Evolutionary conservation across 2,113 vertebrate species (phyloP).

Genomic region (Lampris incognitus): DNA sequence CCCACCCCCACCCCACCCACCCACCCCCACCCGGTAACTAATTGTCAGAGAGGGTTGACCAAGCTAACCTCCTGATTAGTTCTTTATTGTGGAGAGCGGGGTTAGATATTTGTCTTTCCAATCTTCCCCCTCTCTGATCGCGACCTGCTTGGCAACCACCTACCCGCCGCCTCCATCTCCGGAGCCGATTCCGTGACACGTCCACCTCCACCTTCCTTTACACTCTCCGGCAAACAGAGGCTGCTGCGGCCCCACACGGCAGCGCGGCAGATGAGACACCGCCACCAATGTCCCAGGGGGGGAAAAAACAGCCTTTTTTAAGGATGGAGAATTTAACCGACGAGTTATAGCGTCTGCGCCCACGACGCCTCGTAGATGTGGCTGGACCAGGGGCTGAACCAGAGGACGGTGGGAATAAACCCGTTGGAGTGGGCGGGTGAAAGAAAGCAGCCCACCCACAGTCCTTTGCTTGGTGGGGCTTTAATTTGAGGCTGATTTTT

Average conservation of each 20-base stretch:
- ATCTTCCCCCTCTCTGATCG: conserved; percentile 84
- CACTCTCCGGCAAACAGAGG: conserved; percentile 5
- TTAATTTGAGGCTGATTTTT: conserved; percentile 72
- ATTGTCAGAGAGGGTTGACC: conserved; percentile 82
- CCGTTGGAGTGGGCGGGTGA: conserved; percentile 67
- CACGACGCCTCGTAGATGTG: conserved; percentile 90
- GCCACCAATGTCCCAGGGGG: conserved; percentile 43
- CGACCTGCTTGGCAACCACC: conserved; percentile 90
- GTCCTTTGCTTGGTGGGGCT: conserved; percentile 66
- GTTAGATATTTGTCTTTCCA: conserved; percentile 88
- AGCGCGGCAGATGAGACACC: conserved; percentile 30
- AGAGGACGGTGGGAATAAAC: conserved; percentile 91
- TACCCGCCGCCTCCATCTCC: conserved; percentile 89
- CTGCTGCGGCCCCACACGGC: neutral
- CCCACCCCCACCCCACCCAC: too few species aligned
- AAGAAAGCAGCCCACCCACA: conserved; percentile 86
- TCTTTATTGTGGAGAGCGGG: conserved; percentile 82
- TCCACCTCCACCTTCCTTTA: conserved; percentile 83
- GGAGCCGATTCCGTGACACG: conserved; percentile 93
- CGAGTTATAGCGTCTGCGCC: conserved; percentile 76
- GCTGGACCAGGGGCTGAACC: conserved; percentile 86
- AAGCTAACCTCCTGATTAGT: conserved; percentile 88
- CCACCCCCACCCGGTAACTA: conserved; percentile 49
- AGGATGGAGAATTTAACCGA: conserved; percentile 46
- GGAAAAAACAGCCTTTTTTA: conserved; percentile 51